Evolutionary conservation across 2,888 invertebrate genomes (phyloP).

Genomic region (Campoplex capitator): DNA sequence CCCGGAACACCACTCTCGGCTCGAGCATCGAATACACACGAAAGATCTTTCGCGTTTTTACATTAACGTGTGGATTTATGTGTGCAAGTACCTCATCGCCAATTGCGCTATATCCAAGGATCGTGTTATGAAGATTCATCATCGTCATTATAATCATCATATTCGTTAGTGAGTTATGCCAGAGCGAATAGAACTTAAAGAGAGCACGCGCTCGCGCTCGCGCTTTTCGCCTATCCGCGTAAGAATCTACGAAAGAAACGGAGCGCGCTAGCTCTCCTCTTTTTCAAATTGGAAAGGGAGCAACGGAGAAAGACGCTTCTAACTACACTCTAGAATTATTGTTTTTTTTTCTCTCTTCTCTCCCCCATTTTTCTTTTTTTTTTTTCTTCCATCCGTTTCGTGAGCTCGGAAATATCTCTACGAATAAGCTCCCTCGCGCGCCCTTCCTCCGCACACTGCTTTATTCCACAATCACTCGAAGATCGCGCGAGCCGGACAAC

Average conservation of each 20-base stretch:
- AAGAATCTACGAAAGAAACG: constrained; percentile 63
- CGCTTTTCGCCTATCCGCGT: constrained; percentile 53
- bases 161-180: constrained; percentile 64
- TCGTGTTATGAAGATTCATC: constrained; percentile 66
- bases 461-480: constrained; percentile 65
- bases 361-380: constrained; percentile 17
- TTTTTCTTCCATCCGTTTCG: constrained; percentile 64
- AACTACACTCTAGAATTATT: constrained; percentile 25
- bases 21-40: not conserved
- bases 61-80: not conserved
- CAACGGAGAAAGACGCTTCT: not conserved
- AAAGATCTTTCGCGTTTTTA: not conserved
- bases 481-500: constrained; percentile 54
- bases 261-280: constrained; percentile 20
- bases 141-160: constrained; percentile 67
- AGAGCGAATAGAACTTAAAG: constrained; percentile 17
- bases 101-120: constrained; percentile 60
- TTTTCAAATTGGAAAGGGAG: constrained; percentile 5
- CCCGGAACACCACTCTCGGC: constrained; percentile 61
- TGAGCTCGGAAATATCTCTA: constrained; percentile 44
- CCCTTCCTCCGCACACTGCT: constrained; percentile 14
- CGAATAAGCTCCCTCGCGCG: constrained; percentile 9
- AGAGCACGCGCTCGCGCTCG: constrained; percentile 30
- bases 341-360: constrained; percentile 26
- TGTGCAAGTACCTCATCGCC: constrained; percentile 32